Percentiles rank a stretch among this genome's conserved stretches.
Evolutionary conservation across 2,797 vertebrate genomes (phyloP).

Genomic region (Schizothorax lantsangensis): DNA sequence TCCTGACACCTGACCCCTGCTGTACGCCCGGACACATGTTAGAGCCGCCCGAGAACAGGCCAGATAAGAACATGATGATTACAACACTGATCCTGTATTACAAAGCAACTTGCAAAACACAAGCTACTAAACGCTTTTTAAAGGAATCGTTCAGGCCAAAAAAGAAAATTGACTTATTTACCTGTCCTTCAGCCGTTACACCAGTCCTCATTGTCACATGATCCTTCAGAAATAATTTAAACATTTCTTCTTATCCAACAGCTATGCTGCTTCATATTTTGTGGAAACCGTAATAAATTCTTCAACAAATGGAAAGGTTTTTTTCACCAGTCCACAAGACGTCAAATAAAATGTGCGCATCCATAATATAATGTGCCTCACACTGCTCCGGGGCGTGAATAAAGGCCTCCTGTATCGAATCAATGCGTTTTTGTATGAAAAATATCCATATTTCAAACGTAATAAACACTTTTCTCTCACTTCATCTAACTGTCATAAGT

Average conservation of each 20-base stretch:
- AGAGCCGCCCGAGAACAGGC: background rate
- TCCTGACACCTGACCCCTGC: constrained; percentile 44
- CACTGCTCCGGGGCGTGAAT: too few species aligned
- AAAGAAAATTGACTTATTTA: background rate
- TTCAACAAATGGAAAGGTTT: background rate
- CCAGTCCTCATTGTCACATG: background rate
- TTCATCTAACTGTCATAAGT: too few species aligned
- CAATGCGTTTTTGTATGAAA: too few species aligned
- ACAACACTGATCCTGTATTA: constrained; percentile 17
- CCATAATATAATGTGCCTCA: too few species aligned
- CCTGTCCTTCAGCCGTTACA: background rate
- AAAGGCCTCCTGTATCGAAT: too few species aligned
- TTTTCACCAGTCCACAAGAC: too few species aligned
- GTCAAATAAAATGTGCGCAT: too few species aligned
- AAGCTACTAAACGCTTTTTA: background rate
- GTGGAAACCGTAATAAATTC: background rate
- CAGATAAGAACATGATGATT: constrained; percentile 43
- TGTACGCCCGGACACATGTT: constrained; percentile 34
- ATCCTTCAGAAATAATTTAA: background rate
- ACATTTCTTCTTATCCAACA: background rate
- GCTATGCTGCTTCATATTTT: background rate
- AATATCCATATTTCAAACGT: too few species aligned
- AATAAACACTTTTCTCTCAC: too few species aligned
- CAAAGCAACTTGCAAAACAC: background rate
- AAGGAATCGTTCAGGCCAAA: background rate